These are phyloP conservation scores for Hydropsyche tenuis DNA, from an alignment of 1,140 invertebrate genomes.

Conservation along the genomic window DNA sequence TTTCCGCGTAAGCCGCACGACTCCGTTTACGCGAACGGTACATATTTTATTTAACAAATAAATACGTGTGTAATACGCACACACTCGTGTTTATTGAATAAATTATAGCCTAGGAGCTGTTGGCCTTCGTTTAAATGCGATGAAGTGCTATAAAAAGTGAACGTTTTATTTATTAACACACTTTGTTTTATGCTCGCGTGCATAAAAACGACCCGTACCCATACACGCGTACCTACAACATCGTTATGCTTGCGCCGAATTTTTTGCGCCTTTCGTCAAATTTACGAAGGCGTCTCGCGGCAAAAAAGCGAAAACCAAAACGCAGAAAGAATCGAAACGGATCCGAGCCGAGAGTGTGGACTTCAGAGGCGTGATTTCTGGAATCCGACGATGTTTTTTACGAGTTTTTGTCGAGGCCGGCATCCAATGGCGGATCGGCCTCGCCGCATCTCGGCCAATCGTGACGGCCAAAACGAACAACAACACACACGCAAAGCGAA, in stretches of 20 bases:
- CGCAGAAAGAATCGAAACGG: too few species aligned
- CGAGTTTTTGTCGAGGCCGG: not conserved
- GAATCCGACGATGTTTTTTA: conserved; percentile 19
- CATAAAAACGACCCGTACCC: conserved; percentile 21
- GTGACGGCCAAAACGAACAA: not conserved
- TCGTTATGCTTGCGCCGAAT: not conserved
- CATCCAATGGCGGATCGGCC: conserved; percentile 5
- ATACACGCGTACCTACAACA: too few species aligned
- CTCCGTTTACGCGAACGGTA: too few species aligned
- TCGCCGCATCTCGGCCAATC: conserved; percentile 21
- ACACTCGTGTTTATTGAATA: not conserved
- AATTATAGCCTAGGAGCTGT: conserved; percentile 22
- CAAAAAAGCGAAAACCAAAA: not conserved
- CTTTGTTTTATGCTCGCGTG: conserved; percentile 33
- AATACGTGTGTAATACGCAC: not conserved
- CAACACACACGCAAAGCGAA: not conserved
- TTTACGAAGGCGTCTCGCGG: conserved; percentile 21
- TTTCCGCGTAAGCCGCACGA: too few species aligned
- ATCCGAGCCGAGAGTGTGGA: not conserved
- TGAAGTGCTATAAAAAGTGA: conserved; percentile 32
- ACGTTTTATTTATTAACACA: conserved; percentile 30
- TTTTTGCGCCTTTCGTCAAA: conserved; percentile 9
- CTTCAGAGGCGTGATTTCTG: conserved; percentile 35
- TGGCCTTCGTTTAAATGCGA: conserved; percentile 26
- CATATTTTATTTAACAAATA: too few species aligned